Evolutionary conservation across 2,113 vertebrate genomes (phyloP).

Genomic region (Hylia prasina): DNA sequence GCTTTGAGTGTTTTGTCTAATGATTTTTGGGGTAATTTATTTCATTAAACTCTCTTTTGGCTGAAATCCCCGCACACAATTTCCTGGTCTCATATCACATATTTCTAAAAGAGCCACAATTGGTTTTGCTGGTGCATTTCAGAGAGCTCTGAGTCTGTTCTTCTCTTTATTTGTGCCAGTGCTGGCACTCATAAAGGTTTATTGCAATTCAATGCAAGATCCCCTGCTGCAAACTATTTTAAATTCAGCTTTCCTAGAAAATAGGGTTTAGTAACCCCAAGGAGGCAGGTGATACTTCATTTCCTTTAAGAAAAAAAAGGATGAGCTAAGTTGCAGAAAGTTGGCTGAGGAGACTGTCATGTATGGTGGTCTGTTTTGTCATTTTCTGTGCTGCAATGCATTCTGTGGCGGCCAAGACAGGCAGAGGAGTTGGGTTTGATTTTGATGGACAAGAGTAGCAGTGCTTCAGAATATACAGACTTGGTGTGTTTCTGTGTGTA

Average conservation of each 20-base stretch:
- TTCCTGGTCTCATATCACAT: accelerated
- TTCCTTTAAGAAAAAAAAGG: background rate
- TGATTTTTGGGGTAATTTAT: background rate
- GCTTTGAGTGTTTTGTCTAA: background rate
- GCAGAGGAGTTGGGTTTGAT: background rate
- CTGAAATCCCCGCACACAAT: background rate
- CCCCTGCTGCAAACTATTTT: background rate
- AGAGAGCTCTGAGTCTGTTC: background rate
- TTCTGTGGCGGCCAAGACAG: background rate
- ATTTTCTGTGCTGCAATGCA: background rate
- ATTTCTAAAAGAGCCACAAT: background rate
- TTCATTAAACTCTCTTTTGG: background rate
- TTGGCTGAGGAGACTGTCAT: background rate
- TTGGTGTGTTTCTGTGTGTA: background rate
- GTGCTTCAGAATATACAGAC: background rate
- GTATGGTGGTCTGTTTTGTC: background rate
- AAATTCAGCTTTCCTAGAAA: background rate
- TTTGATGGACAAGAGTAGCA: background rate
- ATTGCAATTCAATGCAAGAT: background rate
- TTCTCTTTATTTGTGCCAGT: background rate
- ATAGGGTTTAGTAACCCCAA: background rate
- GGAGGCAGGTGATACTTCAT: background rate
- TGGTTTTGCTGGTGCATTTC: background rate
- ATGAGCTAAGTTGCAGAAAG: background rate
- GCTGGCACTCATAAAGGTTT: background rate